These are phyloP conservation scores for Ichneumoninae sp. DNA, from an alignment of 2,888 invertebrate species.

Conservation along the genomic window DNA sequence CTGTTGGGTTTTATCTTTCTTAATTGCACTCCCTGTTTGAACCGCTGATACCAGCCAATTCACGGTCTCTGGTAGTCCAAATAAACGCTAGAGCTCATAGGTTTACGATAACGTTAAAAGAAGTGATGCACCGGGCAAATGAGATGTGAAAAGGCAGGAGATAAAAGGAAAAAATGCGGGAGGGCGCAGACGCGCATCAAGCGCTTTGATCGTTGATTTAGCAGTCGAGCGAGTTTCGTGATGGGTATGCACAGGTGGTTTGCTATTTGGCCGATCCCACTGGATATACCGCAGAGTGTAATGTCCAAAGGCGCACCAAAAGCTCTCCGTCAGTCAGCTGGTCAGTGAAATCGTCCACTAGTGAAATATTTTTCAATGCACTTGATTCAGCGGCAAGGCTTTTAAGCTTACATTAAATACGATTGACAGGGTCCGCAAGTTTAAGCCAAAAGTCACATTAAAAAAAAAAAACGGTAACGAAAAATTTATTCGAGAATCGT, in stretches of 20 bases:
- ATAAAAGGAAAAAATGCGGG: conserved; percentile 19
- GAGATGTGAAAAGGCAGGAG: conserved; percentile 10
- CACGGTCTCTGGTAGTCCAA: neutral
- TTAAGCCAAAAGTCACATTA: neutral
- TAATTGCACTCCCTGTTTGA: neutral
- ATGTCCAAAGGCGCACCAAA: conserved; percentile 36
- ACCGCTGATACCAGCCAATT: neutral
- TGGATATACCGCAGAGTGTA: conserved; percentile 5
- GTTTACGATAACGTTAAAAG: neutral
- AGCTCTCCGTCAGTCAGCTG: neutral
- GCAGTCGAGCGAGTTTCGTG: conserved; percentile 25
- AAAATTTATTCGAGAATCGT: no score
- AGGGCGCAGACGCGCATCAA: conserved; percentile 8
- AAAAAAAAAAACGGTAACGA: no score
- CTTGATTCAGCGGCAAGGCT: neutral
- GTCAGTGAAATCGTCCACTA: neutral
- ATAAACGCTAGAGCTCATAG: neutral
- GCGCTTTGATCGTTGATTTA: conserved; percentile 62
- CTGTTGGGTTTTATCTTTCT: neutral
- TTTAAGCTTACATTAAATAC: neutral
- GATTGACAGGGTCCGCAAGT: neutral
- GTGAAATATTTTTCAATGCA: neutral
- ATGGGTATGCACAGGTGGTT: conserved; percentile 26
- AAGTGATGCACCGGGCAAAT: conserved; percentile 23
- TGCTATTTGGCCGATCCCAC: conserved; percentile 20